These are phyloP conservation scores for Psix sp. DNA, from an alignment of 1,140 invertebrate genomes.

Conservation along the genomic window DNA sequence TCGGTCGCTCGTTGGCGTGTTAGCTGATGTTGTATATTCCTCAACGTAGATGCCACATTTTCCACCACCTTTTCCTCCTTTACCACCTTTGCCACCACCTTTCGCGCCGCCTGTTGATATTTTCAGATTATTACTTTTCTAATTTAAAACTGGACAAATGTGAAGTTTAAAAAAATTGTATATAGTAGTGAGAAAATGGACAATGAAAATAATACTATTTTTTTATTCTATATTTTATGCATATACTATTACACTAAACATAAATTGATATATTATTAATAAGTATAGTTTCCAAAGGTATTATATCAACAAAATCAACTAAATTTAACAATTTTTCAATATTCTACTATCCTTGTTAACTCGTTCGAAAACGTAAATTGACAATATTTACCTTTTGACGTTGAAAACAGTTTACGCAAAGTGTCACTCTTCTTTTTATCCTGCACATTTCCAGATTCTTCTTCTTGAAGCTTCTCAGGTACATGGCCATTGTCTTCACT, in stretches of 20 bases:
- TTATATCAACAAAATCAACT: no score
- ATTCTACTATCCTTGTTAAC: no score
- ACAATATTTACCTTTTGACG: slow-evolving; percentile 72
- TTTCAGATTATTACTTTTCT: neutral
- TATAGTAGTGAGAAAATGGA: no score
- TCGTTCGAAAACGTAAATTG: slow-evolving; percentile 29
- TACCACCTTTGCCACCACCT: slow-evolving; percentile 80
- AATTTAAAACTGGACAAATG: no score
- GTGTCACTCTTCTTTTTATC: slow-evolving; percentile 86
- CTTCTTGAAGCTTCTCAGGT: slow-evolving; percentile 77
- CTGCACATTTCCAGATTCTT: slow-evolving; percentile 78
- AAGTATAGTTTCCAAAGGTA: no score
- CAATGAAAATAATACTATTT: no score
- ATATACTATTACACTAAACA: no score
- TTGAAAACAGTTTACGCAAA: slow-evolving; percentile 81
- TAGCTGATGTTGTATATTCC: slow-evolving; percentile 69
- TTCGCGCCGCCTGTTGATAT: slow-evolving; percentile 78
- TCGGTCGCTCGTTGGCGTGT: slow-evolving; percentile 71
- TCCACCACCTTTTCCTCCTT: slow-evolving; percentile 80
- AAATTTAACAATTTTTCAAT: no score
- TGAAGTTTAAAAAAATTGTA: no score
- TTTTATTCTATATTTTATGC: no score
- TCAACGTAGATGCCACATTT: slow-evolving; percentile 77
- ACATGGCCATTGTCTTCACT: slow-evolving; percentile 72
- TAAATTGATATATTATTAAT: no score